Conservation (phyloP, 2,113 vertebrate species). For the Morone saxatilis region DNA sequence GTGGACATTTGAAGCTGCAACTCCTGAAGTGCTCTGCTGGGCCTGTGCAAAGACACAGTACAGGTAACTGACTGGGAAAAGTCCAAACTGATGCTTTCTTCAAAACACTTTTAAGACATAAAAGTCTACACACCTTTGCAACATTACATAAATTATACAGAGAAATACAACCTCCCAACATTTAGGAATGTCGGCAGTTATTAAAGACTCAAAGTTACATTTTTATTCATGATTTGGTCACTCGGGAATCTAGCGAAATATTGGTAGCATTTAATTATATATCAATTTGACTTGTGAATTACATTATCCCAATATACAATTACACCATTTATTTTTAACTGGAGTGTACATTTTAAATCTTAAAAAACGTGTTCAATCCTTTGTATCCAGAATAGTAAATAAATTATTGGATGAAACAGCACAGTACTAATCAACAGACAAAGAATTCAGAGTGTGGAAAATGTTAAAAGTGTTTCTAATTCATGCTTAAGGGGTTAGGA, state of each 20-base stretch:
- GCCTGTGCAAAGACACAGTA: slow-evolving; percentile 84
- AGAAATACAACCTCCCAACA: not conserved
- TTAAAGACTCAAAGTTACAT: not conserved
- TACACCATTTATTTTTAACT: not conserved
- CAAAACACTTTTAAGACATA: not conserved
- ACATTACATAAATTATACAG: too few relatives aligned
- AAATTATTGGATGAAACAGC: too few relatives aligned
- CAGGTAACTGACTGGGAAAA: not conserved
- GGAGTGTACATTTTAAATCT: too few relatives aligned
- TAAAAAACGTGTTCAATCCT: not conserved
- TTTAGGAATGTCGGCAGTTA: too few relatives aligned
- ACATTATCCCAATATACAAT: not conserved
- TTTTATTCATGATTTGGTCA: not conserved
- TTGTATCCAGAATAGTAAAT: not conserved
- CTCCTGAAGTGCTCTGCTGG: slow-evolving; percentile 91
- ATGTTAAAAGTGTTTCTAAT: not conserved
- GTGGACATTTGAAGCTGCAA: slow-evolving; percentile 92
- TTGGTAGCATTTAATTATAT: not conserved
- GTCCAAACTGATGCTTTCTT: not conserved
- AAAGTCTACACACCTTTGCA: not conserved
- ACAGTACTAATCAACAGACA: not conserved
- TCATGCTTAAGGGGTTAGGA: slow-evolving; percentile 42
- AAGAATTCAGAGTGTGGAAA: not conserved
- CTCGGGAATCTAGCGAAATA: not conserved
- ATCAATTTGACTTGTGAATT: not conserved